Evolutionary conservation across 2,888 invertebrate genomes (phyloP), one percentile per base, ranked within the genome.

Genomic region (Loripinus fragilis): DNA sequence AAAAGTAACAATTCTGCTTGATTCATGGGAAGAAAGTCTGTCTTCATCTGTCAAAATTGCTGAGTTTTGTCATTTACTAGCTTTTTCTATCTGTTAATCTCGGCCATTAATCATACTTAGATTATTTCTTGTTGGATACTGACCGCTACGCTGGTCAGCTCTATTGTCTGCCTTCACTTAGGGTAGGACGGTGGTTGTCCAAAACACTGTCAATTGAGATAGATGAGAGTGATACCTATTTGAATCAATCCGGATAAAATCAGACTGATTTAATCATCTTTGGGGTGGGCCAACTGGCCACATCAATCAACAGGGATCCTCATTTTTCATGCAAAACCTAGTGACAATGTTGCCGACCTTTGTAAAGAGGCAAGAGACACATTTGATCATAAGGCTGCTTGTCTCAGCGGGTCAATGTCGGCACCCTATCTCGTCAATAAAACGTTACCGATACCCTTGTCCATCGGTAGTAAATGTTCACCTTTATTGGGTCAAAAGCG

Each of bases 171-270:
- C 1, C 60, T 10, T 20, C 33, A 30, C 33, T 20, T 30, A 33
- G 33, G 60, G 60, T 5, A 23, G 33, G 60, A 52, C 25, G 20
- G 25, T 28, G 23, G 52, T 28, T 52, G 52, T 52, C 52, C 10
- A 45, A 52, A 52, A 25, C 17, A 5, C 33, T 12, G 60, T 23
- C 60, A 60, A 60, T 33, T 60, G 20, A 60, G 60, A 60, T 60
- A 60, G 60, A 60, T 60, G 60, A 60, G 60, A 3, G 30, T 60
- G 60, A 60, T 60, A 60, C 60, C 23, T 60, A 60, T 60, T 60
- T 33, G 28, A 60, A 60, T 17, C 60, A 8, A 60, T 23, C 28
- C 5, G 8, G 28, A 33, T 33, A 33, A 60, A 28, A 23, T 60
- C 60, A 60, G 52, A 52, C 23, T n/a, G 52, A 52, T 25, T 52